Conservation (phyloP, 2,888 invertebrate genomes). For the Drosophila acutilabella region DNA sequence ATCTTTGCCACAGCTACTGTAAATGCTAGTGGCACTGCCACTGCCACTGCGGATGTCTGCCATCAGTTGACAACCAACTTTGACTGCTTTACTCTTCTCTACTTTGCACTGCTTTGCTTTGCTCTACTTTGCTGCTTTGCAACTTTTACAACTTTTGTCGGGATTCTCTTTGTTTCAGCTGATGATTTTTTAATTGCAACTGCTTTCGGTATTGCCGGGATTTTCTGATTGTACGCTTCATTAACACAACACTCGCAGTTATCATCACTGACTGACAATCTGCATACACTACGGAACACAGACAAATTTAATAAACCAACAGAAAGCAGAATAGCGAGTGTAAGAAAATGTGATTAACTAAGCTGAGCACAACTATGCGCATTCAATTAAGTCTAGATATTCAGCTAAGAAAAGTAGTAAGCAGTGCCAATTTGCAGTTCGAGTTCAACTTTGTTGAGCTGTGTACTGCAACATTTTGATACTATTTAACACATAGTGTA, state of each 20-base stretch:
- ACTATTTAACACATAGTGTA: slow-evolving; percentile 33
- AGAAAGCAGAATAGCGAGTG: too few species aligned
- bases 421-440: not conserved
- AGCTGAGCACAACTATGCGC: too few species aligned
- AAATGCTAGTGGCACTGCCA: slow-evolving; percentile 18
- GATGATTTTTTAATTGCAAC: slow-evolving; percentile 78
- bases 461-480: slow-evolving; percentile 36
- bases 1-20: slow-evolving; percentile 8
- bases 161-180: slow-evolving; percentile 56
- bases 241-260: slow-evolving; percentile 42
- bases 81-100: slow-evolving; percentile 20
- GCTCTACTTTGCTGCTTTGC: slow-evolving; percentile 27
- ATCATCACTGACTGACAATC: slow-evolving; percentile 52
- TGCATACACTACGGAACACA: slow-evolving; percentile 23
- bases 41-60: slow-evolving; percentile 63
- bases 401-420: too few species aligned
- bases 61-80: slow-evolving; percentile 65
- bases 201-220: slow-evolving; percentile 51
- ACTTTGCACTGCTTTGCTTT: slow-evolving; percentile 3
- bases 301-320: slow-evolving; percentile 4
- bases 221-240: slow-evolving; percentile 58
- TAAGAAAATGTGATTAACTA: too few species aligned
- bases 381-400: too few species aligned
- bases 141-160: slow-evolving; percentile 63
- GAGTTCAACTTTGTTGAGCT: not conserved